These are phyloP conservation scores for Speoplatyrhinus poulsoni DNA, from an alignment of 2,113 vertebrate species.

Conservation along the genomic window DNA sequence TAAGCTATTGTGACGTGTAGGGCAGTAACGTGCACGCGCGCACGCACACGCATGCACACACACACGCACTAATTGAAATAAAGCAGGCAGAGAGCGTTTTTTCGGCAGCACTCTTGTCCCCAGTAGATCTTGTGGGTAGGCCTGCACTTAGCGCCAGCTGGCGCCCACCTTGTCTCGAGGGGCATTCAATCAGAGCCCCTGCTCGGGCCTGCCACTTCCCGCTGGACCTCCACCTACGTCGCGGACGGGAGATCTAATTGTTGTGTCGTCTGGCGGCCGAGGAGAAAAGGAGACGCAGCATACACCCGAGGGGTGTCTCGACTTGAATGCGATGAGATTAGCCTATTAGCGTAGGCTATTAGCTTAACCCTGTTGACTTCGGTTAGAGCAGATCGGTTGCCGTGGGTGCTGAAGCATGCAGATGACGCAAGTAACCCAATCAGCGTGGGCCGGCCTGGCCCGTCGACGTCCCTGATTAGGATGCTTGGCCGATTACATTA, in stretches of 20 bases:
- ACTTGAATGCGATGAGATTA: slow-evolving; percentile 35
- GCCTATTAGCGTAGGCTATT: slow-evolving; percentile 38
- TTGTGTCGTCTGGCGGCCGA: slow-evolving; percentile 34
- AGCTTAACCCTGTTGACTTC: slow-evolving; percentile 35
- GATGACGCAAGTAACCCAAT: slow-evolving; percentile 49
- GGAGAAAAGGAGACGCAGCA: neutral
- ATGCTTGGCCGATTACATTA: slow-evolving; percentile 30
- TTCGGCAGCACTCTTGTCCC: slow-evolving; percentile 52
- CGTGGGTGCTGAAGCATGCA: slow-evolving; percentile 37
- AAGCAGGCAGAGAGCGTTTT: slow-evolving; percentile 23
- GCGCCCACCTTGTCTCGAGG: slow-evolving; percentile 43
- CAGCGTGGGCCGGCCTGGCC: slow-evolving; percentile 31
- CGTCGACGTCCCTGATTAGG: slow-evolving; percentile 31
- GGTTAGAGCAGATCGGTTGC: slow-evolving; percentile 15
- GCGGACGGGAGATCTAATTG: slow-evolving; percentile 25
- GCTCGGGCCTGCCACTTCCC: slow-evolving; percentile 44
- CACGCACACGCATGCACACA: slow-evolving; percentile 18
- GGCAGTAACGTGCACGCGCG: slow-evolving; percentile 20
- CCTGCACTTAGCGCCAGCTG: slow-evolving; percentile 50
- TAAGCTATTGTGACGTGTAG: slow-evolving; percentile 65
- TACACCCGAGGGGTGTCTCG: slow-evolving; percentile 20
- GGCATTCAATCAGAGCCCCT: slow-evolving; percentile 47
- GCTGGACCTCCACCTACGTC: slow-evolving; percentile 8
- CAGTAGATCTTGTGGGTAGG: slow-evolving; percentile 43
- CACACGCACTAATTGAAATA: slow-evolving; percentile 20